Base-by-base conservation (phyloP, 2,113 vertebrate genomes). In the Brachirus orientalis region DNA sequence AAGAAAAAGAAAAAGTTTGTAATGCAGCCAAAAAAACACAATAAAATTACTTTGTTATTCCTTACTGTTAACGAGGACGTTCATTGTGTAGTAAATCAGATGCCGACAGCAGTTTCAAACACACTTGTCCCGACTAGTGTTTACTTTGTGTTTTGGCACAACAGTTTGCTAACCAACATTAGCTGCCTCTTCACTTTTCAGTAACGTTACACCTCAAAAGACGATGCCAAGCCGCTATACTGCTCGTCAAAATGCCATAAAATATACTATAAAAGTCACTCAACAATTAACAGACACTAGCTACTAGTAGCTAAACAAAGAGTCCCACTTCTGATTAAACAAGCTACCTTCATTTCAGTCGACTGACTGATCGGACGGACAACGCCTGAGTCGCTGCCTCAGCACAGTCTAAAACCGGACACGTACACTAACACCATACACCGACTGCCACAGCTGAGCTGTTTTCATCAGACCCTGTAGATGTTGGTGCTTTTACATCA, bases 401-500 rank as follows among this genome's bases (percentile, higher is more conserved):
- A 43, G 44, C 63, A 63, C 48, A 12, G 54, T 38, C 70, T 80
- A 65, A 65, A 78, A 55, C 7, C 1, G 38, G 52, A 65, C 66
- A 45, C 54, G 44, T 61, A 40, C 10, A n/a, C 70, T 43, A 22
- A 35, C 62, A 53, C 38, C 54, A 37, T 11, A 2, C n/a, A 18
- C 58, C 19, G 51, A 19, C 74, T 14, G 61, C 37, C 53, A 70
- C 68, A 7, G 69, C 65, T 4, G 62, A 41, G 55, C 65, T 82
- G 22, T 77, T 77, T 52, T 62, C 62, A 48, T 58, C 76, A 76
- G 70, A 84, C 63, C 70, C 67, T 52, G 72, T 43, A 28, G 74
- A 88, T 86, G 92, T 89, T 90, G 92, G 90, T 92, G 92, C 90
- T 92, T 93, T 91, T 77, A 77, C 91, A 96, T 94, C 96, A 97